Percentiles rank a stretch among this genome's conserved stretches.
Evolutionary conservation across 2,888 invertebrate genomes (phyloP).

Genomic region (Entomobrya proxima): DNA sequence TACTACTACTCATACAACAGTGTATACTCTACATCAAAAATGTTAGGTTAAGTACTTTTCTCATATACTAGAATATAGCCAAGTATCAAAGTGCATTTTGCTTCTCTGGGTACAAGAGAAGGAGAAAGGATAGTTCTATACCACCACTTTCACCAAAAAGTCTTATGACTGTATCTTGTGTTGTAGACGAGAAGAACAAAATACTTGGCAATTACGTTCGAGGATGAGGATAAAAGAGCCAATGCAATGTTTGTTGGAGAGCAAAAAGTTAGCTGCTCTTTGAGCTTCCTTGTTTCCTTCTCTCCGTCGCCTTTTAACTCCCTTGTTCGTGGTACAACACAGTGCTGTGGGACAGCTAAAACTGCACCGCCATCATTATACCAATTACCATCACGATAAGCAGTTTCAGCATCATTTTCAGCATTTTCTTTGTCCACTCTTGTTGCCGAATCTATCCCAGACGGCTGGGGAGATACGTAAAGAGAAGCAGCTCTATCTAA

Average conservation of each 20-base stretch:
- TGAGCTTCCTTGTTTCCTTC: constrained; percentile 16
- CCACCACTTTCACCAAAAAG: neutral
- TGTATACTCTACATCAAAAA: constrained; percentile 27
- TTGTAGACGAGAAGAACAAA: constrained; percentile 1
- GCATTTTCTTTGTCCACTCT: too few relatives aligned
- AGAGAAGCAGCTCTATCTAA: constrained; percentile 31
- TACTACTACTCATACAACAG: neutral
- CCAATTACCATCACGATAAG: constrained; percentile 63
- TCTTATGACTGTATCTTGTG: neutral
- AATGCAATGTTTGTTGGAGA: constrained; percentile 21
- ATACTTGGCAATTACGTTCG: constrained; percentile 46
- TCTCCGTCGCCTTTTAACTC: neutral
- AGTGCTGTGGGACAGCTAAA: constrained; percentile 45
- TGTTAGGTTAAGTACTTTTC: constrained; percentile 23
- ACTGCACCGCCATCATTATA: constrained; percentile 59
- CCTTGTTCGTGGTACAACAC: neutral
- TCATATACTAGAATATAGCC: neutral
- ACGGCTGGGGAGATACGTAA: neutral
- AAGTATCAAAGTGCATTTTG: constrained; percentile 53
- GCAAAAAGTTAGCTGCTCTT: constrained; percentile 41
- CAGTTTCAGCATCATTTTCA: constrained; percentile 58
- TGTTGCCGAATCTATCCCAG: too few relatives aligned
- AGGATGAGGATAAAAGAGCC: constrained; percentile 25
- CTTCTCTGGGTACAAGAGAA: constrained; percentile 4
- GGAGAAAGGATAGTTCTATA: neutral